phyloP scores from a whole-genome alignment of 2,888 invertebrate genomes.

The Teleiodes luculella region DNA sequence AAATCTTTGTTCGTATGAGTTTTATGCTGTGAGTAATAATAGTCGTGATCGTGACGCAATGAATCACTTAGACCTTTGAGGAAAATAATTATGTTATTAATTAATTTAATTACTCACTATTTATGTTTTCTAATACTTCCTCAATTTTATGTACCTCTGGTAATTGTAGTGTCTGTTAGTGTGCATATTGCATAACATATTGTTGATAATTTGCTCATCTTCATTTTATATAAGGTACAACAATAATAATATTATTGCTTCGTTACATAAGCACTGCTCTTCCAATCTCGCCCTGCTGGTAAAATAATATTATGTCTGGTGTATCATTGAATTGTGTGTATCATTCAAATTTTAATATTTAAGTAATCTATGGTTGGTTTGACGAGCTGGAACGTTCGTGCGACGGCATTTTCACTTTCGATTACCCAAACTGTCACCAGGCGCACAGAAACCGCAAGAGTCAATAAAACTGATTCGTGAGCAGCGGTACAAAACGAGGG shows the following conservation, averaged over 20 bases:
- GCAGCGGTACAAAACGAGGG: constrained; percentile 58
- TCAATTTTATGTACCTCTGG: background rate
- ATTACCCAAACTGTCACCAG: constrained; percentile 63
- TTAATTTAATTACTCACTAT: background rate
- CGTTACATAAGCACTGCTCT: no score
- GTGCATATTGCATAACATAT: background rate
- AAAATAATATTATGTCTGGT: no score
- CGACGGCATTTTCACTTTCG: constrained; percentile 57
- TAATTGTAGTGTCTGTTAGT: background rate
- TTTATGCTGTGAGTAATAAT: no score
- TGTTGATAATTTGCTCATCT: background rate
- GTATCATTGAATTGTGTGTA: no score
- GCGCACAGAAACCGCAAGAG: constrained; percentile 69
- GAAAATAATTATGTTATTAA: background rate
- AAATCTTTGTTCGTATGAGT: constrained; percentile 15
- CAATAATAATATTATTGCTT: no score
- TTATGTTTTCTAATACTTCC: background rate
- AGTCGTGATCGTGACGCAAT: no score
- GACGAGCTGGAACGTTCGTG: no score
- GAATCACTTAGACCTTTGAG: background rate
- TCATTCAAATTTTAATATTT: no score
- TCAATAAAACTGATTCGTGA: constrained; percentile 65
- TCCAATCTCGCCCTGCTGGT: no score
- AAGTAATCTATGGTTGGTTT: no score
- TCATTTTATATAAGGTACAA: no score